phyloP scores from a whole-genome alignment of 2,113 vertebrate species.

The Empidonax traillii region DNA sequence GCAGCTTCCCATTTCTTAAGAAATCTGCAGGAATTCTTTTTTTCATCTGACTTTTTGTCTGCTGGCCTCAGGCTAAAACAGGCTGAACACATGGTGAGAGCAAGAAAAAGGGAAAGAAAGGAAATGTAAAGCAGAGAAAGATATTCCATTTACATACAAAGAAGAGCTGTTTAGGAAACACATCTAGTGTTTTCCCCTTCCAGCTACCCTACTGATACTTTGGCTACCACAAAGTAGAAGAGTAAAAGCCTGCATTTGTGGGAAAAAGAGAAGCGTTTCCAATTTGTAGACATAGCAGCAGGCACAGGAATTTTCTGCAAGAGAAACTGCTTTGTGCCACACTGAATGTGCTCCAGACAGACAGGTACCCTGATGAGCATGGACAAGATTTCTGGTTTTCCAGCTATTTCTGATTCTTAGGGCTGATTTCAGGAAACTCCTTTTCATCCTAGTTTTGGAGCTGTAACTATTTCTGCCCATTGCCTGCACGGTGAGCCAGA shows the following conservation, averaged over 20 bases:
- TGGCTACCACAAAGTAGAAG: neutral
- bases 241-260: neutral
- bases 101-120: neutral
- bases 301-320: neutral
- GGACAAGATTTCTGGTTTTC: neutral
- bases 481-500: neutral
- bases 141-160: conserved; percentile 54
- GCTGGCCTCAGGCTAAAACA: conserved; percentile 4
- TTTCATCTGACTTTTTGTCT: conserved; percentile 1
- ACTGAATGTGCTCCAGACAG: neutral
- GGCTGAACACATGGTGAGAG: conserved; percentile 8
- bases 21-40: neutral
- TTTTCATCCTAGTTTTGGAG: neutral
- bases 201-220: conserved; percentile 4
- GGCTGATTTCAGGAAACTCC: neutral
- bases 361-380: neutral
- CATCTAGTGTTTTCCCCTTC: neutral
- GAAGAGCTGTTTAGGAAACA: conserved; percentile 44
- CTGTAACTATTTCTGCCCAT: neutral
- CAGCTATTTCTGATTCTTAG: neutral
- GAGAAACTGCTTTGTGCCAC: neutral
- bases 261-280: neutral
- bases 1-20: neutral
- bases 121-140: conserved; percentile 54
- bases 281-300: neutral